Conservation (phyloP, 2,113 vertebrate genomes). For the Ceyx melanurus region DNA sequence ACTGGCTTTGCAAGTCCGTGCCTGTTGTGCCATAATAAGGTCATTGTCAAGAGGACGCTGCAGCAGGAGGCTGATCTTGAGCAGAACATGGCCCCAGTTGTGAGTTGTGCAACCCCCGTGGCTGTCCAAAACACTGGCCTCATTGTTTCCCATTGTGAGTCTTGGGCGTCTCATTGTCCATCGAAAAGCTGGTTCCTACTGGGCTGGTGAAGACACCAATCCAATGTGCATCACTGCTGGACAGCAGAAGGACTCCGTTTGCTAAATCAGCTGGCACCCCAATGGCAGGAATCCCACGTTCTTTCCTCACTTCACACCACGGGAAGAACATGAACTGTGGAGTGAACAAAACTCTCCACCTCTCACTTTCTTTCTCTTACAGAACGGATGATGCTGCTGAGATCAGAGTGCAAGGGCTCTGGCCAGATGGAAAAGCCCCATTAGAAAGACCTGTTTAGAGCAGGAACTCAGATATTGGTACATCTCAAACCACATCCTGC, state of each 20-base stretch:
- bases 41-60: background rate
- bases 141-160: background rate
- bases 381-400: background rate
- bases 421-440: background rate
- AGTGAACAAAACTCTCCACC: background rate
- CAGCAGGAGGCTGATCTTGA: background rate
- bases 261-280: background rate
- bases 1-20: background rate
- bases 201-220: background rate
- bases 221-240: rapidly evolving
- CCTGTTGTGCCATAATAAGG: constrained; percentile 12
- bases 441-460: background rate
- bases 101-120: background rate
- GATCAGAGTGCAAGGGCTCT: background rate
- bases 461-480: background rate
- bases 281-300: rapidly evolving
- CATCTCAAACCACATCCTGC: background rate
- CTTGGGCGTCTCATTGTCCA: background rate
- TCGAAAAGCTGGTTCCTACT: background rate
- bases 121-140: background rate
- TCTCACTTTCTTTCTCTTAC: background rate
- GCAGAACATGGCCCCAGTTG: background rate
- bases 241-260: rapidly evolving
- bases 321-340: background rate
- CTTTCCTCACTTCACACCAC: background rate